Conservation (phyloP, 2,113 vertebrate genomes). For the Macquaria ambigua region DNA sequence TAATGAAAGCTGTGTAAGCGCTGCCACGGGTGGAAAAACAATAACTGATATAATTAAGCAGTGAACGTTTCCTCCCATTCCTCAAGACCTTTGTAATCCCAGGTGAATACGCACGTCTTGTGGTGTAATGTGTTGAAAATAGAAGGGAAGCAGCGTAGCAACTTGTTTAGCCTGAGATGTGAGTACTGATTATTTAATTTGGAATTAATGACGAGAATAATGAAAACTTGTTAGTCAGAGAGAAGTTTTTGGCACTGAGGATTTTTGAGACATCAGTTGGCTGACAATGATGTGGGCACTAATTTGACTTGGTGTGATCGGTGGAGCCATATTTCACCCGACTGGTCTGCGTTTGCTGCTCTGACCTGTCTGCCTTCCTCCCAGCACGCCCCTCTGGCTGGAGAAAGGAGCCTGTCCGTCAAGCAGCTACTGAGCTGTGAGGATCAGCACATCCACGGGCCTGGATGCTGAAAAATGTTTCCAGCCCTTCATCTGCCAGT, state of each 20-base stretch:
- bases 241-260: background rate
- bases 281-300: background rate
- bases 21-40: conserved; percentile 20
- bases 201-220: background rate
- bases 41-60: conserved; percentile 16
- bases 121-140: background rate
- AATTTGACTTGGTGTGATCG: background rate
- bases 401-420: conserved; percentile 12
- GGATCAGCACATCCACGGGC: conserved; percentile 5
- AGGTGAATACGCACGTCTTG: background rate
- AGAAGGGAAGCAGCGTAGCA: background rate
- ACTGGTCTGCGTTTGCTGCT: background rate
- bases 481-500: conserved; percentile 23
- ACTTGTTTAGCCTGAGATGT: background rate
- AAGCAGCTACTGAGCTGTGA: conserved; percentile 11
- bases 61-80: background rate
- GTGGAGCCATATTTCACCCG: background rate
- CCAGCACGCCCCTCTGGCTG: background rate
- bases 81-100: background rate
- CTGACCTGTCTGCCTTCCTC: conserved; percentile 14
- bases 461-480: conserved; percentile 13
- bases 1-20: background rate
- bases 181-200: background rate
- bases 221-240: background rate
- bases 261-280: background rate